A percentile compares a stretch with the other conserved stretches of the same genome.
These are phyloP conservation scores for Diabrotica undecimpunctata DNA, from an alignment of 1,140 invertebrate genomes.

Conservation along the genomic window DNA sequence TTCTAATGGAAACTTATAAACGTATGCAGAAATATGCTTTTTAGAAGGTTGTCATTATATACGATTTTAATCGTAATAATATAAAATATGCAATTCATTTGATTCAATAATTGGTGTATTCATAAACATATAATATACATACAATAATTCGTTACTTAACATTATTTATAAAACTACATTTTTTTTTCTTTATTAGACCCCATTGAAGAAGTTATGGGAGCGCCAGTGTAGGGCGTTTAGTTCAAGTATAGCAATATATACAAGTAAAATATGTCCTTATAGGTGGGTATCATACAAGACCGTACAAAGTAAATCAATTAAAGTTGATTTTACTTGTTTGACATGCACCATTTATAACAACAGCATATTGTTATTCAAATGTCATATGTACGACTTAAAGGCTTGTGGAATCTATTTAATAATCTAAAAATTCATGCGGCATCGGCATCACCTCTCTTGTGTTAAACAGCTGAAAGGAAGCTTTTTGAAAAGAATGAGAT, in stretches of 20 bases:
- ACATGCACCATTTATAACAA: conserved; percentile 2
- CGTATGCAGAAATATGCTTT: too few species aligned
- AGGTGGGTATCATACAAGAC: background rate
- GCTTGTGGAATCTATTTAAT: conserved; percentile 2
- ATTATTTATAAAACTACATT: too few species aligned
- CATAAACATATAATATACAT: too few species aligned
- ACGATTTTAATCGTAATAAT: too few species aligned
- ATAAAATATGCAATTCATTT: too few species aligned
- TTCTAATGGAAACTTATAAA: too few species aligned
- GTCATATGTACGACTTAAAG: background rate
- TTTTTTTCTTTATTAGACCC: background rate
- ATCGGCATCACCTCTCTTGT: conserved; percentile 1
- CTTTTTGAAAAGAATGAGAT: background rate
- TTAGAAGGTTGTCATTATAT: too few species aligned
- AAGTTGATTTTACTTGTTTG: conserved; percentile 1
- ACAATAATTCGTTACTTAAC: too few species aligned
- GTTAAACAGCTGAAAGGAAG: background rate
- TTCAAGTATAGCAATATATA: background rate
- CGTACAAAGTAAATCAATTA: conserved; percentile 3
- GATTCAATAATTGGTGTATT: too few species aligned
- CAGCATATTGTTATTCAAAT: conserved; percentile 2
- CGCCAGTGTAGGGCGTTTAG: background rate
- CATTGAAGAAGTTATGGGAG: background rate
- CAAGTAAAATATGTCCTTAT: background rate
- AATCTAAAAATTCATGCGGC: background rate